Conservation (phyloP, 2,888 invertebrate species). For the Malacosoma neustria region DNA sequence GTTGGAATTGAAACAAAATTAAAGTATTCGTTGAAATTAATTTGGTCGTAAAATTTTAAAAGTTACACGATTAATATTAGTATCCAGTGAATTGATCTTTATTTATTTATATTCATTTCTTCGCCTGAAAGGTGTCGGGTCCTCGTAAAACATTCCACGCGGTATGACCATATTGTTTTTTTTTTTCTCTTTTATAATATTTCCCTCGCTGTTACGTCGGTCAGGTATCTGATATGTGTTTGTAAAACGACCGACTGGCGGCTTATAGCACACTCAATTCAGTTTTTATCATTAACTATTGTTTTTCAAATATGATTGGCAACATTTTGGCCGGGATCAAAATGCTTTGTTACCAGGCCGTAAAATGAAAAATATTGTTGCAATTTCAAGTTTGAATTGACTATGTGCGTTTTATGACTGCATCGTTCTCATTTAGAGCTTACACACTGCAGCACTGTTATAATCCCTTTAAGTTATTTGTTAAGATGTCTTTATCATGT, state of each 20-base stretch:
- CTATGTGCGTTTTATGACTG: no score
- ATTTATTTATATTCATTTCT: constrained; percentile 22
- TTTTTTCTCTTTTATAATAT: constrained; percentile 26
- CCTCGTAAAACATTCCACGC: constrained; percentile 68
- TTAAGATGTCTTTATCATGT: constrained; percentile 71
- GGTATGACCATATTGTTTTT: constrained; percentile 67
- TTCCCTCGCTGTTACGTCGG: constrained; percentile 22
- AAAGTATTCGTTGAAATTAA: no score
- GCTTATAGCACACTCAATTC: constrained; percentile 10
- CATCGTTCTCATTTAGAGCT: constrained; percentile 55
- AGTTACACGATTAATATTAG: background rate
- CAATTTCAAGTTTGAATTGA: background rate
- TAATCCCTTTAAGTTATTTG: constrained; percentile 65
- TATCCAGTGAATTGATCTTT: background rate
- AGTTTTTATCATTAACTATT: constrained; percentile 12
- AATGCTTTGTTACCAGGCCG: background rate
- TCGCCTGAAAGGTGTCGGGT: constrained; percentile 73
- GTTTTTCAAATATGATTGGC: background rate
- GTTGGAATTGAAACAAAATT: no score
- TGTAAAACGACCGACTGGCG: constrained; percentile 41
- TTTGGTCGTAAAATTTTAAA: background rate
- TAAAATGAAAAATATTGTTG: background rate
- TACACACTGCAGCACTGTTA: constrained; percentile 68
- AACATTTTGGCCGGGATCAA: background rate
- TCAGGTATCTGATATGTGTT: constrained; percentile 60